Conservation (phyloP, 2,797 vertebrate genomes). For the Acanthurus leucopareius region DNA sequence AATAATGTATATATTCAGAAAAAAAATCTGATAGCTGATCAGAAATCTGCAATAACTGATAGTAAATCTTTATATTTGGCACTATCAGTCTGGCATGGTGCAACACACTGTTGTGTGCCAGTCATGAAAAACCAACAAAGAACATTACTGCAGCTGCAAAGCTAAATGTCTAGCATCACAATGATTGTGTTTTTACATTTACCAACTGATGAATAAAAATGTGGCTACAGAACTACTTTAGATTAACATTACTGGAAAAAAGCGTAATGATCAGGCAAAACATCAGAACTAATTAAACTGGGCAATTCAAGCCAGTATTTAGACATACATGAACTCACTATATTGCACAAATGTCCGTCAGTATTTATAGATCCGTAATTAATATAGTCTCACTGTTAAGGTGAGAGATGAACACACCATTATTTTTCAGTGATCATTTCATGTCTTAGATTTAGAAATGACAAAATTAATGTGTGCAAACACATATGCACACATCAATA, state of each 20-base stretch:
- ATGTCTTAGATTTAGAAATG: slow-evolving; percentile 27
- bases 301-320: slow-evolving; percentile 12
- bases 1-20: not conserved
- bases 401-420: slow-evolving; percentile 11
- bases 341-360: not conserved
- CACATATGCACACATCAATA: slow-evolving; percentile 38
- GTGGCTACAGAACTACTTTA: slow-evolving; percentile 18
- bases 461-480: slow-evolving; percentile 45
- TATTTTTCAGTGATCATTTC: slow-evolving; percentile 17
- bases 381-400: slow-evolving; percentile 14
- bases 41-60: not conserved
- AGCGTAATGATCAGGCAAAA: not conserved
- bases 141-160: not conserved
- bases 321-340: not conserved
- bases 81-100: not conserved
- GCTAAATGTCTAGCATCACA: slow-evolving; percentile 8
- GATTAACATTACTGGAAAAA: slow-evolving; percentile 14
- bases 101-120: not conserved
- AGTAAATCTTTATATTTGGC: not conserved
- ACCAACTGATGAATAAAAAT: slow-evolving; percentile 14
- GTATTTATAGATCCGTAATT: slow-evolving; percentile 14
- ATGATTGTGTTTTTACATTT: slow-evolving; percentile 20
- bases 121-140: not conserved
- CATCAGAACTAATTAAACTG: slow-evolving; percentile 7
- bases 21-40: too few relatives aligned